These are phyloP conservation scores for Boleophthalmus pectinirostris DNA, from an alignment of 2,113 vertebrate genomes.

Conservation along the genomic window DNA sequence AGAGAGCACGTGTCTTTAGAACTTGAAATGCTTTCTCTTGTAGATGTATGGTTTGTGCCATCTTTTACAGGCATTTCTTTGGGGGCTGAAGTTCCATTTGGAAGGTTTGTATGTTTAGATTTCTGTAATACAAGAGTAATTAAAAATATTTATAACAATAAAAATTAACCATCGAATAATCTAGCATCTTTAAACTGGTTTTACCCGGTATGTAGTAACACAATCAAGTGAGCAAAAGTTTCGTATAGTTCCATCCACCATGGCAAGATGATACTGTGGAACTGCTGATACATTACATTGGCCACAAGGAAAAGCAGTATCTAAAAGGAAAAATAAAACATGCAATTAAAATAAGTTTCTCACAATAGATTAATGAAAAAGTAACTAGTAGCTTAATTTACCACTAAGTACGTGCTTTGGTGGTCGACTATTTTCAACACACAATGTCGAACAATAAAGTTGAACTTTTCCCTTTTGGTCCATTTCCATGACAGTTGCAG, in stretches of 20 bases:
- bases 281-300: constrained; percentile 87
- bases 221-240: constrained; percentile 96
- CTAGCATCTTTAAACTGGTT: neutral
- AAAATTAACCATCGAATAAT: neutral
- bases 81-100: constrained; percentile 55
- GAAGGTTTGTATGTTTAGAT: constrained; percentile 34
- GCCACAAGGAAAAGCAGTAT: constrained; percentile 90
- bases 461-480: constrained; percentile 69
- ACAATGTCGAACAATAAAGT: constrained; percentile 62
- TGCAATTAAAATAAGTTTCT: neutral
- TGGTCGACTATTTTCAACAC: constrained; percentile 63
- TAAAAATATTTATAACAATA: neutral
- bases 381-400: constrained; percentile 13
- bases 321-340: constrained; percentile 62
- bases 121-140: constrained; percentile 36
- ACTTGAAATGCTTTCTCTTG: constrained; percentile 46
- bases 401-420: constrained; percentile 52
- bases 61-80: constrained; percentile 41
- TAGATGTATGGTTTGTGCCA: constrained; percentile 23
- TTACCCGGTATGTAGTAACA: constrained; percentile 89
- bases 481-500: constrained; percentile 60
- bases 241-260: constrained; percentile 95
- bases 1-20: constrained; percentile 59
- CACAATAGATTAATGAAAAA: neutral
- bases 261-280: constrained; percentile 96